phyloP scores from a whole-genome alignment of 2,113 vertebrate species.

The Cyphomyrus plagiostoma region DNA sequence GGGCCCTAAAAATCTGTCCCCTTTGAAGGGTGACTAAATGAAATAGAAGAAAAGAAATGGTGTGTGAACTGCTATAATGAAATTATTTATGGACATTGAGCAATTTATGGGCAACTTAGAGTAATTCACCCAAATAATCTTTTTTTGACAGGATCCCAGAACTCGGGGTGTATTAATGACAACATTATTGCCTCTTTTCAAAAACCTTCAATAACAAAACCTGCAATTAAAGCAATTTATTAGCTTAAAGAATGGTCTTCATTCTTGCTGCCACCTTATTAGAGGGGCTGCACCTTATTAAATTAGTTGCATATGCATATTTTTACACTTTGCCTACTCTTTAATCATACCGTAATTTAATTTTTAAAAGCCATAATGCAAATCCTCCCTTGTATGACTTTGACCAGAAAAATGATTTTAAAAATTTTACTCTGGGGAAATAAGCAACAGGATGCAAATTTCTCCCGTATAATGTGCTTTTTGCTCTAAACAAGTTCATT shows the following conservation, averaged over 20 bases:
- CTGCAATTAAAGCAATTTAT: neutral
- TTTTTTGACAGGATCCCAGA: neutral
- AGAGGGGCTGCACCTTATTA: neutral
- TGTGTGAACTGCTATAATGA: neutral
- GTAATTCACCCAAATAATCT: neutral
- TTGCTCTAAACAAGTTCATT: neutral
- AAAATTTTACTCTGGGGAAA: neutral
- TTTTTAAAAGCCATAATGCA: neutral
- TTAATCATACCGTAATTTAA: neutral
- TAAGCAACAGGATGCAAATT: neutral
- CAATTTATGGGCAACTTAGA: neutral
- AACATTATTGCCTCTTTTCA: neutral
- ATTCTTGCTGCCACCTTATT: neutral
- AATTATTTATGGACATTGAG: neutral
- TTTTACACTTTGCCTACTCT: neutral
- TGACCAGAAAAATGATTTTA: neutral
- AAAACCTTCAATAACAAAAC: neutral
- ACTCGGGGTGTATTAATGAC: neutral
- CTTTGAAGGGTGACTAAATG: neutral
- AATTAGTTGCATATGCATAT: neutral
- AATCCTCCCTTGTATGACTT: neutral
- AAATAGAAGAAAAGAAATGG: neutral
- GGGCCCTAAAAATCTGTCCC: neutral
- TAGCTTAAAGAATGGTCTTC: neutral
- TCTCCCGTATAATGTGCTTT: neutral